A percentile compares a stretch with the other conserved stretches of the same genome.
These are phyloP conservation scores for Melanerpes aurifrons DNA, from an alignment of 2,113 vertebrate genomes.

Conservation along the genomic window DNA sequence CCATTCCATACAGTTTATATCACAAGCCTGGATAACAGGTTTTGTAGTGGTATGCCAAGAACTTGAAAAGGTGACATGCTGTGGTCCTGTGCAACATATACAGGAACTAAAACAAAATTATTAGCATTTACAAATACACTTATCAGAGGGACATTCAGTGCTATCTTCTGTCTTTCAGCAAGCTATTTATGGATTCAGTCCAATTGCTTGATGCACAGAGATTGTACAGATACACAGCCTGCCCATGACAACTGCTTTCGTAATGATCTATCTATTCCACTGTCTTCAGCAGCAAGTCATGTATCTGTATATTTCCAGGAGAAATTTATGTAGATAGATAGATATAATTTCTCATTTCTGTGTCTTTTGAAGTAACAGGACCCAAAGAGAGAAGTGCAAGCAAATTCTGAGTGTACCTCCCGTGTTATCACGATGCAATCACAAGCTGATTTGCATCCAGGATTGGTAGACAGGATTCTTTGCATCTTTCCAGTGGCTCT, in stretches of 20 bases:
- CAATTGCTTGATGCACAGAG: not conserved
- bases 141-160: not conserved
- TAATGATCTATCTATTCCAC: not conserved
- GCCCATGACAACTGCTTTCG: not conserved
- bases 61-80: not conserved
- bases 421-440: too few species aligned
- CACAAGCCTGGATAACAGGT: not conserved
- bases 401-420: not conserved
- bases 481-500: too few species aligned
- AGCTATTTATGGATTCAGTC: not conserved
- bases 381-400: not conserved
- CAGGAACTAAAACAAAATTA: not conserved
- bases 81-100: not conserved
- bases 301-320: not conserved
- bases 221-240: not conserved
- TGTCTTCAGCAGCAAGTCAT: not conserved
- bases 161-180: not conserved
- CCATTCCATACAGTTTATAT: not conserved
- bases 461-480: too few species aligned
- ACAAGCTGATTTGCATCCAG: too few species aligned
- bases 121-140: not conserved
- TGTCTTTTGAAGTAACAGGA: not conserved
- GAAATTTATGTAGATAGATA: not conserved
- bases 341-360: rapidly evolving
- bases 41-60: not conserved